Evolutionary conservation across 2,113 vertebrate genomes (phyloP), one percentile per base, ranked within the genome.

Genomic region (Chauna torquata): DNA sequence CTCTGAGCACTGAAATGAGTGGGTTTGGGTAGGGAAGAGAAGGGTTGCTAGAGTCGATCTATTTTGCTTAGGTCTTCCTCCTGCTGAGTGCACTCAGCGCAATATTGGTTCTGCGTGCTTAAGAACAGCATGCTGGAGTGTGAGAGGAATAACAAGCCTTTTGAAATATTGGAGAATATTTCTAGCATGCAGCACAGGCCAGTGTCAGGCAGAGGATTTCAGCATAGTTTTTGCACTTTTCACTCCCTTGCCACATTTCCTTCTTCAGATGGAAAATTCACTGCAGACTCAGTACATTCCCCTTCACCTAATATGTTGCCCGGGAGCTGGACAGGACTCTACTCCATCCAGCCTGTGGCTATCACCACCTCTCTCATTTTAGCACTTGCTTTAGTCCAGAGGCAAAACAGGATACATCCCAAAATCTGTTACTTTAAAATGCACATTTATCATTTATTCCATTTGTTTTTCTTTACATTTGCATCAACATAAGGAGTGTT

Each of bases 61-160:
- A 5, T 86, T 94, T 89, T 54, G 40, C 70, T 92, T 95, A 74
- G 30, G 7, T 94, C 81, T 91, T 32, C 40, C 32, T 80, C 86
- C 82, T 87, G 59, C n/a, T 66, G 66, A 70, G 55, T 15, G 25
- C 44, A 62, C 8, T 4, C 47, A 71, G 40, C 3, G 5, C 69
- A 79, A 9, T 40, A 18, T 42, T 78, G 52, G 30, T 84, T 80
- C 38, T 45, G 14, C 13, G 9, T 40, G 9, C n/a, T 90, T 34
- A 71, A 78, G 42, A 92, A 52, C n/a, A 59, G 59, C 44, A 20
- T 36, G 27, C 32, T 57, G n/a, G 54, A 88, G 30, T 83, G 47
- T 15, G 58, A 83, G 36, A 80, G 42, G 28, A 92, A 83, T 62
- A 80, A 62, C 45, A 86, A 80, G 42, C 13, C 20, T 86, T 86